Evolutionary conservation across 2,888 invertebrate species (phyloP).

Genomic region (Teinopalpus imperialis): DNA sequence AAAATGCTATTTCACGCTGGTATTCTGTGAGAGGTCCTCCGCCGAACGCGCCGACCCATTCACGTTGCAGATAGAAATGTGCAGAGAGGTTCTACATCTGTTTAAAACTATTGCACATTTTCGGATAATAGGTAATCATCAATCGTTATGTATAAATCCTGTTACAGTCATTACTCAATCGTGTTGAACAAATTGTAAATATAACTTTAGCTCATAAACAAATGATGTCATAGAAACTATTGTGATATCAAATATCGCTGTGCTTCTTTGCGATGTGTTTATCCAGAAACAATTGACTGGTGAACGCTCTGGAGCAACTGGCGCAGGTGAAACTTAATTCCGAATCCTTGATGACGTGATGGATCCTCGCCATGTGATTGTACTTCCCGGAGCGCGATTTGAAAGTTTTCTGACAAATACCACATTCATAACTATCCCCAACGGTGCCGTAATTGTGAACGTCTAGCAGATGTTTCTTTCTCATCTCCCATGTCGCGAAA

Average conservation of each 20-base stretch:
- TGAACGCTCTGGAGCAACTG: slow-evolving; percentile 77
- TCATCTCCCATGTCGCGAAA: slow-evolving; percentile 69
- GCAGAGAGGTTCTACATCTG: no score
- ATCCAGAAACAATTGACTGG: slow-evolving; percentile 77
- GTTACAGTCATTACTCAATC: no score
- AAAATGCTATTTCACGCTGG: no score
- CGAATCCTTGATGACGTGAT: slow-evolving; percentile 65
- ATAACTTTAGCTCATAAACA: no score
- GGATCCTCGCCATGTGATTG: slow-evolving; percentile 71
- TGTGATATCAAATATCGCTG: slow-evolving; percentile 51
- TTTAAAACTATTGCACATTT: no score
- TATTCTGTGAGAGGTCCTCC: no score
- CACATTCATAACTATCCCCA: slow-evolving; percentile 68
- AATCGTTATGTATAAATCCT: no score
- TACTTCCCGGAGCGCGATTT: slow-evolving; percentile 73
- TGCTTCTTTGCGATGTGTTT: slow-evolving; percentile 80
- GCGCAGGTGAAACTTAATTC: slow-evolving; percentile 73
- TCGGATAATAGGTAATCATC: no score
- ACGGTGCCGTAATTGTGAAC: slow-evolving; percentile 69
- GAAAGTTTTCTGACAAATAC: slow-evolving; percentile 67
- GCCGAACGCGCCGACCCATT: no score
- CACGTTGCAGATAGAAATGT: no score
- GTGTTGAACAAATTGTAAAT: no score
- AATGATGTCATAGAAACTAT: no score
- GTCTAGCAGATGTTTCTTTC: slow-evolving; percentile 69